Evolutionary conservation across 1,140 invertebrate species (phyloP).

Genomic region (Drosophila auraria): DNA sequence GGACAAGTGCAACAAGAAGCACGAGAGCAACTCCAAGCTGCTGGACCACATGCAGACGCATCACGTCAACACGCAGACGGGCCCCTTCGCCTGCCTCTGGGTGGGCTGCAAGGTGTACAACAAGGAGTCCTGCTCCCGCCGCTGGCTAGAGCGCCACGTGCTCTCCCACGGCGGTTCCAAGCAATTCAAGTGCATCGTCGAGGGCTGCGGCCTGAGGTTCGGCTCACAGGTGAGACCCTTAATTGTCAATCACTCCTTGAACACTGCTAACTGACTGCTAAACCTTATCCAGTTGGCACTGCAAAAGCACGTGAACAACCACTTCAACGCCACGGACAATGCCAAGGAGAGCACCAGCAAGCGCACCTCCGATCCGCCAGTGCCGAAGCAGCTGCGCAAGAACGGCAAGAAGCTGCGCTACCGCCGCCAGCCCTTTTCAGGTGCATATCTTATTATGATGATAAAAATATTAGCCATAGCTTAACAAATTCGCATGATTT

Average conservation of each 20-base stretch:
- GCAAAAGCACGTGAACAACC: slow-evolving; percentile 96
- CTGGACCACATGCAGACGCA: slow-evolving; percentile 95
- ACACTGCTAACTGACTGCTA: background rate
- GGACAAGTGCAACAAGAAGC: slow-evolving; percentile 92
- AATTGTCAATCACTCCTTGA: background rate
- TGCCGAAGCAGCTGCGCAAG: slow-evolving; percentile 92
- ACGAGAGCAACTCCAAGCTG: slow-evolving; percentile 91
- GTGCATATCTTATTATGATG: slow-evolving; percentile 83
- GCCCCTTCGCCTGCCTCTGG: slow-evolving; percentile 96
- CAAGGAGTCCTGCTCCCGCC: slow-evolving; percentile 94
- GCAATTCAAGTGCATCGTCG: slow-evolving; percentile 97
- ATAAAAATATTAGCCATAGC: background rate
- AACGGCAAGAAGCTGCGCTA: slow-evolving; percentile 94
- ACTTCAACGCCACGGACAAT: slow-evolving; percentile 91
- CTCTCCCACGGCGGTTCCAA: slow-evolving; percentile 96
- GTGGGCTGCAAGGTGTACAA: slow-evolving; percentile 97
- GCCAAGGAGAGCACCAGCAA: slow-evolving; percentile 86
- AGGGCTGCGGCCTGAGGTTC: slow-evolving; percentile 95
- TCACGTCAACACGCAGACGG: slow-evolving; percentile 94
- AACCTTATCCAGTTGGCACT: slow-evolving; percentile 89
- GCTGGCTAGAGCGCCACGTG: slow-evolving; percentile 97
- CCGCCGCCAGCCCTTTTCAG: slow-evolving; percentile 93
- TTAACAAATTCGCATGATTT: slow-evolving; percentile 10
- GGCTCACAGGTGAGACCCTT: slow-evolving; percentile 91
- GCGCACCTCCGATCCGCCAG: slow-evolving; percentile 87